Evolutionary conservation across 2,888 invertebrate genomes (phyloP).

Genomic region (Platypus cylindrus): DNA sequence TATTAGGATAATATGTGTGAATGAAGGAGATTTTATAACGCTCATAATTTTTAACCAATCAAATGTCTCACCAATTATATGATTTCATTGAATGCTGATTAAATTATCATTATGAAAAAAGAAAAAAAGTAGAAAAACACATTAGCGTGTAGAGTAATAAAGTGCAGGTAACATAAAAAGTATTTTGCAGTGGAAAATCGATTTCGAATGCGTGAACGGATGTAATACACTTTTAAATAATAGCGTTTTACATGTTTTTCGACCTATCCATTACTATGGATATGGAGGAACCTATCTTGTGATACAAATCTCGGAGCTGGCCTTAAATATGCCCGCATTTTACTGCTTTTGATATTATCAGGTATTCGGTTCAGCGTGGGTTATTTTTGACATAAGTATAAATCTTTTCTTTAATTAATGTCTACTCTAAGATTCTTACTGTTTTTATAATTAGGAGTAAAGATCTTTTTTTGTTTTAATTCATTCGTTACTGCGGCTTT

Average conservation of each 20-base stretch:
- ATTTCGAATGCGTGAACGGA: conserved; percentile 17
- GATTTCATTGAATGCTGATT: no score
- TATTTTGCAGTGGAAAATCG: no score
- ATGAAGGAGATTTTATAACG: no score
- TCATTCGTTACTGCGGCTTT: conserved; percentile 5
- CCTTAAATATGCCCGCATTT: conserved; percentile 35
- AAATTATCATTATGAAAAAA: no score
- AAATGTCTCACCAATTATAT: no score
- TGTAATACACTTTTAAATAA: conserved; percentile 27
- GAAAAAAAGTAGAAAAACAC: no score
- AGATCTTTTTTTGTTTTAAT: conserved; percentile 8
- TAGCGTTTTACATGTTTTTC: conserved; percentile 22
- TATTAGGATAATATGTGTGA: no score
- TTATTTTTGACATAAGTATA: conserved; percentile 34
- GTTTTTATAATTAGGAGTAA: conserved; percentile 27
- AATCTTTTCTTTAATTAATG: conserved; percentile 36
- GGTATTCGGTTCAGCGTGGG: conserved; percentile 32
- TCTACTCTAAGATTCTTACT: conserved; percentile 25
- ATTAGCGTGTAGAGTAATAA: no score
- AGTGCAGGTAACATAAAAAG: no score
- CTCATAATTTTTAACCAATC: no score
- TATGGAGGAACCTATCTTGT: conserved; percentile 15
- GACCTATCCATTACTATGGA: conserved; percentile 17
- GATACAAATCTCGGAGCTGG: conserved; percentile 22
- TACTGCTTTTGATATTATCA: conserved; percentile 35